phyloP scores from a whole-genome alignment of 2,888 invertebrate species.

The Matsumyia berberina region DNA sequence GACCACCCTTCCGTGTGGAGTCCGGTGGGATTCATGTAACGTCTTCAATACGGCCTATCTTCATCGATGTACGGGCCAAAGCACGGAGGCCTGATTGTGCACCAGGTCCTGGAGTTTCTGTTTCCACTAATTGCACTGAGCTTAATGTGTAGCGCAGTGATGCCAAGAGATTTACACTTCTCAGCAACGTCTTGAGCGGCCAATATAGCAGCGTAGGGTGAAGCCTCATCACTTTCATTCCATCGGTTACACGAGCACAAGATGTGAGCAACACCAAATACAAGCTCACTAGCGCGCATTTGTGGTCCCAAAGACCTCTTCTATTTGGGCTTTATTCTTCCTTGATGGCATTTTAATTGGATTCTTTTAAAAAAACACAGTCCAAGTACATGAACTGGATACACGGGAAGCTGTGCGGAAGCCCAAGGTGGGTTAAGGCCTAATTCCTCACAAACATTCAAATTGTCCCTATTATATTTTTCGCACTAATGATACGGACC shows the following conservation, averaged over 20 bases:
- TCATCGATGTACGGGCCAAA: conserved; percentile 99
- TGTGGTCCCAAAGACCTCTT: conserved; percentile 98
- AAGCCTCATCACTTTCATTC: conserved; percentile 99
- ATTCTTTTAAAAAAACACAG: conserved; percentile 78
- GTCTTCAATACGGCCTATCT: conserved; percentile 99
- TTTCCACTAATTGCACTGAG: conserved; percentile 99
- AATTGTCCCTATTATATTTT: too few species aligned
- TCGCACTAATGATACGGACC: too few species aligned
- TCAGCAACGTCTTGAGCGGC: conserved; percentile 99
- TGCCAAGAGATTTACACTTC: conserved; percentile 98
- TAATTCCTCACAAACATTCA: too few species aligned
- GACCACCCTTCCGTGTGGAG: conserved; percentile 99
- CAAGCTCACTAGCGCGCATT: conserved; percentile 98
- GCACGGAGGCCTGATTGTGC: conserved; percentile 99
- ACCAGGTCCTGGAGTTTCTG: conserved; percentile 98
- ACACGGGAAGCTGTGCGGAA: too few species aligned
- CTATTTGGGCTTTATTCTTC: conserved; percentile 98
- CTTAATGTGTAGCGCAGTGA: conserved; percentile 99
- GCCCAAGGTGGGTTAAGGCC: too few species aligned
- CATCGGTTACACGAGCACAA: conserved; percentile 98
- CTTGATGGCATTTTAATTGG: conserved; percentile 93
- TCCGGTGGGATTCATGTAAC: conserved; percentile 99
- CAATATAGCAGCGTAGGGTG: conserved; percentile 99
- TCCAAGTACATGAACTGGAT: conserved; percentile 83
- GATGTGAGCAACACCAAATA: conserved; percentile 99